phyloP scores from a whole-genome alignment of 2,113 vertebrate species.

The Oxygymnocypris stewartii region DNA sequence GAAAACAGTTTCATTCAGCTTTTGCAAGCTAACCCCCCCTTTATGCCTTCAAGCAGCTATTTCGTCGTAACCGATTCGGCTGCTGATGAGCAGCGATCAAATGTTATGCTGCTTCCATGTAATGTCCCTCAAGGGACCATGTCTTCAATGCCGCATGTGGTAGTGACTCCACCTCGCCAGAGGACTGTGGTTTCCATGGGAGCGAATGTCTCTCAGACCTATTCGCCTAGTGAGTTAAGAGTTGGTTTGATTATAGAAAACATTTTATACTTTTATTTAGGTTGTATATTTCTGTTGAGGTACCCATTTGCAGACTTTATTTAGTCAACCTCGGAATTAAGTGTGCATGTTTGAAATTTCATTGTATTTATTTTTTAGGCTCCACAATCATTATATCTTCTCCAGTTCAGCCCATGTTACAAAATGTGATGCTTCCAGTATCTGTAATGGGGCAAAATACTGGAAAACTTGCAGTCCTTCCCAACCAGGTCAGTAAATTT shows the following conservation, averaged over 20 bases:
- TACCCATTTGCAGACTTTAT: background rate
- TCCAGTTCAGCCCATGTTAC: constrained; percentile 85
- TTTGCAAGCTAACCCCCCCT: constrained; percentile 76
- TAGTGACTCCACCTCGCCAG: constrained; percentile 79
- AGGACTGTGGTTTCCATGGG: constrained; percentile 74
- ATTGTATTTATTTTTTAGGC: constrained; percentile 70
- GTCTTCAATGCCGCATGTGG: constrained; percentile 68
- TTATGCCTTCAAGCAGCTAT: constrained; percentile 79
- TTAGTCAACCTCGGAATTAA: background rate
- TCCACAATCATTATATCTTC: constrained; percentile 90
- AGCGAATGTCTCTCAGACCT: constrained; percentile 75
- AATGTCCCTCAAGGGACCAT: constrained; percentile 70
- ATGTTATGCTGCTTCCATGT: constrained; percentile 79
- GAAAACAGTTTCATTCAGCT: constrained; percentile 87
- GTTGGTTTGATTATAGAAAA: constrained; percentile 8
- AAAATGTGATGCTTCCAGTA: constrained; percentile 87
- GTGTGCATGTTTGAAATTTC: background rate
- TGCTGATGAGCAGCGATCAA: constrained; percentile 73
- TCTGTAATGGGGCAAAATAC: constrained; percentile 85
- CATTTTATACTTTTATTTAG: background rate
- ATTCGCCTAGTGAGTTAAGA: constrained; percentile 79
- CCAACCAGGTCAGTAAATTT: constrained; percentile 81
- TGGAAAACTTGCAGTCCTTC: constrained; percentile 78
- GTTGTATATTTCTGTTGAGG: background rate
- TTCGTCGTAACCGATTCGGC: constrained; percentile 80